Base-by-base conservation (phyloP, 1,140 invertebrate species). In the Drosophila erecta region DNA sequence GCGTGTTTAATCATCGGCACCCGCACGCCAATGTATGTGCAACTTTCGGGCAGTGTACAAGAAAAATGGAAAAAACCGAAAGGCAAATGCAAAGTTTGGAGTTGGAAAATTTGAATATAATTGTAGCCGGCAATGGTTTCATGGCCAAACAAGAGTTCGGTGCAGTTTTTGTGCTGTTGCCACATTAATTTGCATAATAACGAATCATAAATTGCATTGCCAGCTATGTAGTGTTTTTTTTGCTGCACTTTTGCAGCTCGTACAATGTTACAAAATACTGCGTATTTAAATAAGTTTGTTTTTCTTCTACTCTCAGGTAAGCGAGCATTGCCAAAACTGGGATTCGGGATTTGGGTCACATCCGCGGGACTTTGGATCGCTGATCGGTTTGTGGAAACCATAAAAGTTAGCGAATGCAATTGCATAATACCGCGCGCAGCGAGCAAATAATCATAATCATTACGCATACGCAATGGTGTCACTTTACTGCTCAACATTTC, bases 351-450 rank as follows among this genome's bases (percentile, higher is more conserved):
- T 30, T 30, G 30, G 30, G 8, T 30, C 30, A 30, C 30, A 30
- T 30, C 30, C 30, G 30, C 30, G 30, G 30, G 7, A 30, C 30
- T 30, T 30, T 30, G 30, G 30, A 10, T 8, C 30, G 8, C 17
- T 33, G 65, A 72, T 72, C 47, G 33, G 6, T 22, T 40, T 35
- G 56, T 55, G 30, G 71, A 56, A 50, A 49, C 72, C 69, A 54
- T 58, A 69, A 12, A 71, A 57, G 60, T 30, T 24, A 70, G 33
- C 43, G 51, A 61, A 50, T 40, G 50, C 44, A 43, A 57, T 41
- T 87, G 83, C 83, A 87, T 89, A 87, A 87, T 89, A 79, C 77
- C 84, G 74, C 79, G 84, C 84, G 84, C 84, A 83, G 61, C 58
- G 71, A 89, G 83, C 83, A 87, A 83, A 79, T 87, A 86, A 86